These are phyloP conservation scores for Aplochiton taeniatus DNA, from an alignment of 2,797 vertebrate genomes.

Conservation along the genomic window DNA sequence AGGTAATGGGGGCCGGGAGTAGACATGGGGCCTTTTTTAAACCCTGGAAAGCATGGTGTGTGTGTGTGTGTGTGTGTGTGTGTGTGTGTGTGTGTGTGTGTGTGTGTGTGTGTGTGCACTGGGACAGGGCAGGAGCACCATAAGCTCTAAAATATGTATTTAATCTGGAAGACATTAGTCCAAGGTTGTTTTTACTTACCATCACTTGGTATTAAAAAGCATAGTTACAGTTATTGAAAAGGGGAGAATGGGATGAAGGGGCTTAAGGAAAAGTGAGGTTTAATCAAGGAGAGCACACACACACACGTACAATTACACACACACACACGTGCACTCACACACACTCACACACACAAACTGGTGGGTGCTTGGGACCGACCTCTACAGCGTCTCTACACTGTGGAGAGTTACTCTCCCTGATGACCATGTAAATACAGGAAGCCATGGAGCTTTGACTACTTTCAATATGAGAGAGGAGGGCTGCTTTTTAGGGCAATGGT, in stretches of 20 bases:
- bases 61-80: conserved; percentile 2
- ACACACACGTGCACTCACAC: conserved; percentile 48
- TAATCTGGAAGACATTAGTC: conserved; percentile 48
- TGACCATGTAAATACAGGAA: conserved; percentile 52
- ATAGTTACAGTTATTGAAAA: conserved; percentile 27
- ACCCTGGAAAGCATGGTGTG: not conserved
- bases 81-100: conserved; percentile 8
- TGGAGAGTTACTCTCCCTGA: conserved; percentile 60
- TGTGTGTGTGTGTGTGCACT: not conserved
- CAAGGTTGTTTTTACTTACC: conserved; percentile 52
- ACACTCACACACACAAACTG: not conserved
- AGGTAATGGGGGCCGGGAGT: conserved; percentile 49
- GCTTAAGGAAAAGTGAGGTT: too few species aligned
- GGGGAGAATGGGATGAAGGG: not conserved
- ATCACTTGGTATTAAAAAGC: conserved; percentile 40
- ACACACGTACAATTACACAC: conserved; percentile 25
- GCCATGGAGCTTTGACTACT: conserved; percentile 32
- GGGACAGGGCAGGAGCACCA: conserved; percentile 3
- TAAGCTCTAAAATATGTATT: conserved; percentile 31
- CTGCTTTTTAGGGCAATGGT: conserved; percentile 43
- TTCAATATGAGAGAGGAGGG: conserved; percentile 17
- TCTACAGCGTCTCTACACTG: conserved; percentile 40
- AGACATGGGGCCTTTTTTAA: not conserved
- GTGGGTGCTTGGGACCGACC: not conserved
- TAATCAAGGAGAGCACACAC: not conserved